Base-by-base conservation (phyloP, 1,140 invertebrate species). In the Drosophila santomea region DNA sequence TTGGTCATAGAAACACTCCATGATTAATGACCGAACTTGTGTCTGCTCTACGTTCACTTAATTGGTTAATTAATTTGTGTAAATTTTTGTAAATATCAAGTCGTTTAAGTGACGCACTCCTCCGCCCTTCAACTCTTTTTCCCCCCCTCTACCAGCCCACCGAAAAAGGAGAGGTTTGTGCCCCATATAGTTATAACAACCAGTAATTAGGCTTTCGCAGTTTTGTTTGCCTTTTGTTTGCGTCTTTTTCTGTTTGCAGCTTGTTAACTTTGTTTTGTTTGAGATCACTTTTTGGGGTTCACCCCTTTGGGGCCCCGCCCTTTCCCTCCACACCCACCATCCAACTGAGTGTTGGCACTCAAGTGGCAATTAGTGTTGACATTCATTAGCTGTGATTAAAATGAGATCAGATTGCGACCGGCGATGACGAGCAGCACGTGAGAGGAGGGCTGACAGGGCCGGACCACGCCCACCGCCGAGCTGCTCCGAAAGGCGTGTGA, bases 361-460 rank as follows among this genome's bases (percentile, higher is more conserved):
- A 75, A 75, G 72, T 62, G 58, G 76, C 83, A 86, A 86, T 86
- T 86, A 86, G 79, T 64, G 83, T 83, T 86, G 83, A 86, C 83
- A 88, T 69, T 86, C 83, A 86, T 86, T 86, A 83, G 75, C 80
- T 63, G 76, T 80, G 85, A 86, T 86, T 86, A 88, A 88, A 86
- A 56, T 76, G 79, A 88, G 83, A 86, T 86, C 83, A 88, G 83
- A 86, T 86, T 86, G 50, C 63, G 76, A 35, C 38, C 43, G 41
- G 52, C 72, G 75, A 62, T 66, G 75, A 83, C 80, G 71, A 73
- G 61, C 66, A 74, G 59, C 80, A 83, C 80, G 76, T 84, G 80
- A 76, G 60, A 32, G 56, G 66, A 58, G 58, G 67, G 50, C 66
- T 45, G 15, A 6, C 51, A 17, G n/a, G n/a, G 15, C 14, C 77